Conservation (phyloP, 2,797 vertebrate genomes). For the Lycodopsis pacificus region DNA sequence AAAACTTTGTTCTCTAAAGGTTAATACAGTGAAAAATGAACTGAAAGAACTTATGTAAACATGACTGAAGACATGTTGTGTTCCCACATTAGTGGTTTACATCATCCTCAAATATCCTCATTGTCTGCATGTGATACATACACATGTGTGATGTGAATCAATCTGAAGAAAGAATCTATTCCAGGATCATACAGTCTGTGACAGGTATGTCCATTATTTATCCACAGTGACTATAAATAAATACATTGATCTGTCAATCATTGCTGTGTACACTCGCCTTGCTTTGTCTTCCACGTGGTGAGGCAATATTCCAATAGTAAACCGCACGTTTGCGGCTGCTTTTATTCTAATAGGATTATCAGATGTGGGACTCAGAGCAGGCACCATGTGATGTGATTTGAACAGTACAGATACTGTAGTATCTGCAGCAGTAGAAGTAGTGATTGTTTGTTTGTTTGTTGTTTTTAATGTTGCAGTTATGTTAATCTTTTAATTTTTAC, state of each 20-base stretch:
- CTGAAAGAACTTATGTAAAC: constrained; percentile 11
- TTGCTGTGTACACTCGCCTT: constrained; percentile 4
- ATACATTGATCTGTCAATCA: constrained; percentile 15
- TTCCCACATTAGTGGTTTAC: background rate
- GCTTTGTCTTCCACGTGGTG: background rate
- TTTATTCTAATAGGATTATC: constrained; percentile 10
- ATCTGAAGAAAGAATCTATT: constrained; percentile 23
- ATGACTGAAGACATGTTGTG: constrained; percentile 5
- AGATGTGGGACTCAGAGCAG: constrained; percentile 2
- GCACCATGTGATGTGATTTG: background rate
- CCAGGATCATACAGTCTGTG: constrained; percentile 9
- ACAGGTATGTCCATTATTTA: background rate
- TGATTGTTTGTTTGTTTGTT: constrained; percentile 4
- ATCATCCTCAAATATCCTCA: constrained; percentile 8
- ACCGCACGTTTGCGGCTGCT: constrained; percentile 1
- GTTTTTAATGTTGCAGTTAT: background rate
- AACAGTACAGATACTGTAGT: background rate
- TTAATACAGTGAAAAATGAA: background rate
- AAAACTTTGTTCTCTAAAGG: background rate
- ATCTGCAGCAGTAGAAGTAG: background rate
- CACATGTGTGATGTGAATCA: background rate
- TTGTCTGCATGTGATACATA: background rate
- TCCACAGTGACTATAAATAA: background rate
- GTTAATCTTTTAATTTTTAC: background rate
- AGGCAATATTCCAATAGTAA: constrained; percentile 7